Percentiles rank a stretch among this genome's conserved stretches.
Conservation (phyloP, 2,888 invertebrate species). For the Helicoverpa assulta region DNA sequence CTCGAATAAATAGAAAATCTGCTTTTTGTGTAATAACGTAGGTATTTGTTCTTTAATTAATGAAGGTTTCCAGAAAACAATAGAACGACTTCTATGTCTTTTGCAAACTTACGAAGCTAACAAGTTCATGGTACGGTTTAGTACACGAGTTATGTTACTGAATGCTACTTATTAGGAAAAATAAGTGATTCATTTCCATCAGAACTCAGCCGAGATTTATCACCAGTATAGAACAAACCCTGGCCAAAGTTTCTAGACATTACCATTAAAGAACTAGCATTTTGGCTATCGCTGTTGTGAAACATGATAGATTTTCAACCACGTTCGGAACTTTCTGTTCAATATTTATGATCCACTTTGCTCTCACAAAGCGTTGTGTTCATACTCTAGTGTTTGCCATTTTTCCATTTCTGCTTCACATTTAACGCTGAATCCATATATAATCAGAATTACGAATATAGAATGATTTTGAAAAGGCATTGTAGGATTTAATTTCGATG, state of each 20-base stretch:
- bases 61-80: too few relatives aligned
- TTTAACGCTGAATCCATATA: constrained; percentile 40
- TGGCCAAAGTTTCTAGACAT: not conserved
- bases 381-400: constrained; percentile 62
- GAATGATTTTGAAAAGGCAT: not conserved
- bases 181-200: not conserved
- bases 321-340: constrained; percentile 64
- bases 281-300: constrained; percentile 28
- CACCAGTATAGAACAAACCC: constrained; percentile 6
- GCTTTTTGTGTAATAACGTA: not conserved
- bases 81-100: too few relatives aligned
- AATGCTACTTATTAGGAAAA: too few relatives aligned
- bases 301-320: constrained; percentile 58
- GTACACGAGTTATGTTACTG: not conserved
- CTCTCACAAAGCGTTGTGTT: constrained; percentile 64
- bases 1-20: constrained; percentile 11
- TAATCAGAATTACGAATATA: constrained; percentile 11
- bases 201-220: not conserved
- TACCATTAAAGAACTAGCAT: constrained; percentile 17
- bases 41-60: not conserved
- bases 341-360: constrained; percentile 73
- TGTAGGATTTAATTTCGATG: not conserved
- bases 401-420: constrained; percentile 58
- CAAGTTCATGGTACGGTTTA: too few relatives aligned
- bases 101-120: too few relatives aligned